A percentile compares a stretch with the other conserved stretches of the same genome.
These are phyloP conservation scores for Rousettus leschenaultii DNA, from an alignment of 2,113 vertebrate genomes.

Conservation along the genomic window DNA sequence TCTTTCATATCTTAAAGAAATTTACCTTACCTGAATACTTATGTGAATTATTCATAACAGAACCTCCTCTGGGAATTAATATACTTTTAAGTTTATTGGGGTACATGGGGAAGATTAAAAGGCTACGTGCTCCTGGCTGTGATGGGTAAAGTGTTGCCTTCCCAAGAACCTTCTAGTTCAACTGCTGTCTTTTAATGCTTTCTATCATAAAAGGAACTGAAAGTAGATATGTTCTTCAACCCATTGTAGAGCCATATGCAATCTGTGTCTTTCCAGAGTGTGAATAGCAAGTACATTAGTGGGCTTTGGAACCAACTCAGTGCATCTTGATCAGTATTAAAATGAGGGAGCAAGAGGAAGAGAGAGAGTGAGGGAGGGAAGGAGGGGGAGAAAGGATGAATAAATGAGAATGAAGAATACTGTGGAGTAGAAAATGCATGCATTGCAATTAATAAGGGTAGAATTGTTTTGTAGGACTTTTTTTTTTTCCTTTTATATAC, in stretches of 20 bases:
- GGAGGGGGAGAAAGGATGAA: not conserved
- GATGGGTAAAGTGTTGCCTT: not conserved
- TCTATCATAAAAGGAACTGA: not conserved
- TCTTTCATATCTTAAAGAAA: not conserved
- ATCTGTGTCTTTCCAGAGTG: not conserved
- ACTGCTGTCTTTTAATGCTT: not conserved
- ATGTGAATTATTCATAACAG: not conserved
- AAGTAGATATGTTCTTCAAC: not conserved
- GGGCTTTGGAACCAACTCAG: not conserved
- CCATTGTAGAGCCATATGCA: not conserved
- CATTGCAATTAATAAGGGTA: not conserved
- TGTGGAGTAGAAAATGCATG: not conserved
- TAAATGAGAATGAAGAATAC: not conserved
- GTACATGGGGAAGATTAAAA: not conserved
- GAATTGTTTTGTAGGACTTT: not conserved
- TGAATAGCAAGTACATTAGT: not conserved
- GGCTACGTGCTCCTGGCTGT: not conserved
- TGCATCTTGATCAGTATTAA: not conserved
- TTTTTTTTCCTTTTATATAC: not conserved
- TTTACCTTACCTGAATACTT: not conserved
- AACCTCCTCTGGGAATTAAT: not conserved
- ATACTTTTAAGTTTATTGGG: not conserved
- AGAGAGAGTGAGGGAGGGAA: not conserved
- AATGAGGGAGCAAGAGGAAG: not conserved
- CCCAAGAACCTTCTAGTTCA: not conserved